Base-by-base conservation (phyloP, 2,797 vertebrate genomes). In the Aphelocoma californica region DNA sequence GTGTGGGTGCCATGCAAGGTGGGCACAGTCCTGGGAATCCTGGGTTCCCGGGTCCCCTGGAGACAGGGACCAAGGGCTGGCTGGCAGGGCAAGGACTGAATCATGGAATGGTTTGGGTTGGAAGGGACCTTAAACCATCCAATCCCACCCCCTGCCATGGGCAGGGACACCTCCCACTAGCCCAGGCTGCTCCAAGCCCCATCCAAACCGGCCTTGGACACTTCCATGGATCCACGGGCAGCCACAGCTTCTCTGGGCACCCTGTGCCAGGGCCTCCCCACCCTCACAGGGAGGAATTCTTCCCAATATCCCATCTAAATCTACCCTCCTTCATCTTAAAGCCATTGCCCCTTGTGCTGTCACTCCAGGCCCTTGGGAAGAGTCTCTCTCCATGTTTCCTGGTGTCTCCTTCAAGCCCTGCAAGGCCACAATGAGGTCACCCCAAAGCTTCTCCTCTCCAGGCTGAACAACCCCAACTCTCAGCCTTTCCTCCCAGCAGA, bases 91-190 rank as follows among this genome's bases (percentile, higher is more conserved):
- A 74, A 75, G 85, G 45, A 67, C 4, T n/a, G 38, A 64, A 51
- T 23, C 14, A 8, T 2, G 13, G 25, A 38, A 40, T 16, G 32
- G 14, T 51, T 64, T 38, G 50, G 8, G 24, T 31, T 8, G n/a
- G 18, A 6, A 45, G 17, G 23, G 14, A 29, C 4, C 24, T 34
- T 7, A 16, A 51, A 77, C 0, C 48, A 44, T 6, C 31, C 26
- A 21, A 11, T 20, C 0, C 36, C 20, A 0, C 5, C 17, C 10
- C 24, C n/a, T 51, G 17, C 17, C 57, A 12, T 1, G 10, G 21
- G 6, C 28, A 26, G 36, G 36, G 24, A 50, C 36, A 38, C 4
- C 6, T 64, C 0, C 36, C 57, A 38, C 50, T 11, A 0, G 0
- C 44, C 29, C 50, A 70, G 36, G 20, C 0, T 9, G 36, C 64